Percentiles rank a stretch among this genome's conserved stretches.
Evolutionary conservation across 2,797 vertebrate genomes (phyloP).

Genomic region (Acanthis flammea): DNA sequence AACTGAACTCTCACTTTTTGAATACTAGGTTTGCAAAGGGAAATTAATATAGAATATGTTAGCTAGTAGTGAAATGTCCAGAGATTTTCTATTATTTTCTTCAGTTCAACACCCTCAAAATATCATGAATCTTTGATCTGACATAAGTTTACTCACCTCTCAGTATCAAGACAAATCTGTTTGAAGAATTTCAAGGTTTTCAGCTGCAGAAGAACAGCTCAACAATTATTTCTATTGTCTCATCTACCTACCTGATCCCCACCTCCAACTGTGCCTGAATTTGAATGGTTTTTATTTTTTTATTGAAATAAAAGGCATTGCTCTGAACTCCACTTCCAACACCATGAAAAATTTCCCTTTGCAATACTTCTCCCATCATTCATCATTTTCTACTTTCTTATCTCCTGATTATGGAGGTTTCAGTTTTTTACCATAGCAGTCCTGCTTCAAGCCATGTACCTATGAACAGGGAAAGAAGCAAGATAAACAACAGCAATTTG

Average conservation of each 20-base stretch:
- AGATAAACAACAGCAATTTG: not conserved
- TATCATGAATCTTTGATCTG: not conserved
- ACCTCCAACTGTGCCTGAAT: not conserved
- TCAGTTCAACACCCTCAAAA: not conserved
- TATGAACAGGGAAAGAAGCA: not conserved
- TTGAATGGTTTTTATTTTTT: not conserved
- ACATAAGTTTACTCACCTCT: not conserved
- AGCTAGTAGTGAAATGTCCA: not conserved
- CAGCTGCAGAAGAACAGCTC: not conserved
- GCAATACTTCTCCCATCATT: not conserved
- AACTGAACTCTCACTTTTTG: conserved; percentile 44
- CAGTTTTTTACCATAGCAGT: not conserved
- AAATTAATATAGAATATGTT: conserved; percentile 39
- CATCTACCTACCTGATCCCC: not conserved
- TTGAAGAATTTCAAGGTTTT: not conserved
- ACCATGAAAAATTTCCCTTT: not conserved
- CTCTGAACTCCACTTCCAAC: not conserved
- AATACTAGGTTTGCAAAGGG: conserved; percentile 1
- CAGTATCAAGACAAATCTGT: not conserved
- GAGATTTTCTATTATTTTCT: not conserved
- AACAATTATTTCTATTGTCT: not conserved
- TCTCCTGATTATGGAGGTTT: not conserved
- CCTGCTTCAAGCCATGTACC: not conserved
- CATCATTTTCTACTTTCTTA: not conserved
- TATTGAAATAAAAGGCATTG: not conserved